These are phyloP conservation scores for Drosophila orena DNA, from an alignment of 1,140 invertebrate species.

Conservation along the genomic window DNA sequence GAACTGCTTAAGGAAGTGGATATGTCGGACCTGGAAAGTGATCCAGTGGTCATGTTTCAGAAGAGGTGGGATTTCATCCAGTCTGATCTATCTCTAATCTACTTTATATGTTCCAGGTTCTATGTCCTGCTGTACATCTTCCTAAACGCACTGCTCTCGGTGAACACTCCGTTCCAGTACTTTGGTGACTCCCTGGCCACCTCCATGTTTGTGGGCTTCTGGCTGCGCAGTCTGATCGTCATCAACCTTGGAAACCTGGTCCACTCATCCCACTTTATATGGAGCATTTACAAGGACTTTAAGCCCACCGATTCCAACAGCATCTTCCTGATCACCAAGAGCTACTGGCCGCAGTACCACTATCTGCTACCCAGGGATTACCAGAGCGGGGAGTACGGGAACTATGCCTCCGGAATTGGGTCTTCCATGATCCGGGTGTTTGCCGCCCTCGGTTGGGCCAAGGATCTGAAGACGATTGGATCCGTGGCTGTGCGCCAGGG, in stretches of 20 bases:
- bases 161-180: slow-evolving; percentile 91
- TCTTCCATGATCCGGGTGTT: slow-evolving; percentile 88
- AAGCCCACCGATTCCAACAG: slow-evolving; percentile 90
- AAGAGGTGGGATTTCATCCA: slow-evolving; percentile 86
- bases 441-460: slow-evolving; percentile 88
- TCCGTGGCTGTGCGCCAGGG: slow-evolving; percentile 87
- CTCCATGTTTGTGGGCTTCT: slow-evolving; percentile 88
- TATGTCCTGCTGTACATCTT: slow-evolving; percentile 89
- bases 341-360: slow-evolving; percentile 92
- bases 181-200: slow-evolving; percentile 88
- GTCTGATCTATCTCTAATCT: neutral
- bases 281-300: slow-evolving; percentile 89
- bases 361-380: slow-evolving; percentile 91
- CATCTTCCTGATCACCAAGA: slow-evolving; percentile 90
- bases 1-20: slow-evolving; percentile 91
- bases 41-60: slow-evolving; percentile 95
- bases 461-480: slow-evolving; percentile 88
- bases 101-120: slow-evolving; percentile 85
- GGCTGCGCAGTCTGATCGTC: slow-evolving; percentile 88
- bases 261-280: slow-evolving; percentile 89
- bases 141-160: slow-evolving; percentile 89
- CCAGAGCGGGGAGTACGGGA: slow-evolving; percentile 91
- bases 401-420: slow-evolving; percentile 88
- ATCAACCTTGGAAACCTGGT: slow-evolving; percentile 89
- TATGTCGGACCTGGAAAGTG: slow-evolving; percentile 92